Evolutionary conservation across 2,797 vertebrate species (phyloP), one percentile per base, ranked within the genome.

Genomic region (Pseudomugil tenellus): DNA sequence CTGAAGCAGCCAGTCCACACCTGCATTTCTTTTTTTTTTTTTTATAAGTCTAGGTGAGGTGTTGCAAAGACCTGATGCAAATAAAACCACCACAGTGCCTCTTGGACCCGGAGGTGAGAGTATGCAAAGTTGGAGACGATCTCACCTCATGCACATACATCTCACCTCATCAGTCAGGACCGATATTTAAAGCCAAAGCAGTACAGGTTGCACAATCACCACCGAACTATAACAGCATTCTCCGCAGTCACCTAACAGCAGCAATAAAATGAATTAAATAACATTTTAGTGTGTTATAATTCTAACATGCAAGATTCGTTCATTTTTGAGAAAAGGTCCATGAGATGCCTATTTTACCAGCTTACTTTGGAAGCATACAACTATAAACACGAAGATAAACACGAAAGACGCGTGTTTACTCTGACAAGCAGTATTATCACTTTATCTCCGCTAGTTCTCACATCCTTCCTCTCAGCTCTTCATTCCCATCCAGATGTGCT

Each of bases 111-210:
- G 82, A 84, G 79, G 87, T 78, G 86, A 88, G 81, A 87, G 78
- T 37, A 62, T 43, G 62, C 56, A 16, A 70, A 88, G 87, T 89
- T 83, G 84, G 76, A 58, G 69, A 70, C 82, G 77, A 46, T 81
- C 71, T 76, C 78, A 59, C 82, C 64, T 80, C 66, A 21, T 57
- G 62, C 78, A 74, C 79, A 84, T 70, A 85, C 74, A 72, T 82
- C 81, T 83, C 92, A 92, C 92, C 77, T 92, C 89, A 91, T 93
- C 89, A 92, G 77, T 89, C 87, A 84, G 69, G 53, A 62, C 72
- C 65, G 70, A 83, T 76, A 76, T 70, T 66, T 66, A 26, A n/a
- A 60, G 61, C 55, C 46, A 56, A 60, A 37, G 67, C 71, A 61
- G 67, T 11, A 16, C 6, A 16, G 41, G 59, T 32, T n/a, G 9